Evolutionary conservation across 2,113 vertebrate genomes (phyloP), one percentile per base, ranked within the genome.

Genomic region (Nyctibius bracteatus): DNA sequence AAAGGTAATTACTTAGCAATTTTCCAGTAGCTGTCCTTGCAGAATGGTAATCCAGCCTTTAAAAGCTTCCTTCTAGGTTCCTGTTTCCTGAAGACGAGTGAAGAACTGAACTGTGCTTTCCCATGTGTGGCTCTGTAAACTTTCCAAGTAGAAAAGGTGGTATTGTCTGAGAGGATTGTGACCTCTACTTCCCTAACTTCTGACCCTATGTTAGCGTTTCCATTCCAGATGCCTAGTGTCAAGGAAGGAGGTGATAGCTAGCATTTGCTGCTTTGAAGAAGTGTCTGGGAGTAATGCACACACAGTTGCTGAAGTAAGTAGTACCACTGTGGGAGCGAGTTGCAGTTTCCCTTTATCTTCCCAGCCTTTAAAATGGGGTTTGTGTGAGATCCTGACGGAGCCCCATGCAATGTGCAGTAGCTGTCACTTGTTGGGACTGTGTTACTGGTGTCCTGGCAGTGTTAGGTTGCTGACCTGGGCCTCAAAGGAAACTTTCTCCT

Each of bases 151-250:
- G 44, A 62, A 65, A 24, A 68, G 37, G 14, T 10, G 61, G 3
- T 59, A 4, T 14, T 77, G 58, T 66, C 49, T 15, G n/a, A 49
- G 44, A 3, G 18, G 4, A 1, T 16, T n/a, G 20, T 73, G 33
- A 6, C 57, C 25, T 71, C 23, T 86, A 2, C 18, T 82, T 63
- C 27, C 3, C 33, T 59, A 21, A 20, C 33, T 54, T 30, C 30
- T 65, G 35, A 25, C 11, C 9, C 1, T 19, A 1, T 10, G 7
- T 57, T 59, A 39, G 59, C 0, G 0, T 62, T 87, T 35, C 35
- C 10, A 3, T 41, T 59, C 39, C 51, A 46, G 57, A 23, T 52
- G 37, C 22, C 7, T 66, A 4, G 15, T 31, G 30, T 58, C 0
- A 1, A 74, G 87, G 28, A 71, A 52, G 73, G 57, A 71, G 33